phyloP scores from a whole-genome alignment of 2,797 vertebrate genomes.

The Crenuchus spilurus region DNA sequence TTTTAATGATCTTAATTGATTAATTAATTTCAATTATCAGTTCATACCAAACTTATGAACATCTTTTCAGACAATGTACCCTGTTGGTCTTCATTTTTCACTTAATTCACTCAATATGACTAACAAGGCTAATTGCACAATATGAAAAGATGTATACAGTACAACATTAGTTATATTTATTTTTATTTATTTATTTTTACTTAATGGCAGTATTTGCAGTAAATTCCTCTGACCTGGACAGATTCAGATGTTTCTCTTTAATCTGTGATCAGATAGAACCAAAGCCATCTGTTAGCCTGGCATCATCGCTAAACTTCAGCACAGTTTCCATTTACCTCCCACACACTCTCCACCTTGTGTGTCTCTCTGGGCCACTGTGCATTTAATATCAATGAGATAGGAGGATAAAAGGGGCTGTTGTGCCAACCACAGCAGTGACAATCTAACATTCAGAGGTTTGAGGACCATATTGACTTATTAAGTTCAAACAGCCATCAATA shows the following conservation, averaged over 20 bases:
- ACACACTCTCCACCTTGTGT: conserved; percentile 11
- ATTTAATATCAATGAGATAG: conserved; percentile 22
- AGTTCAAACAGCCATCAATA: neutral
- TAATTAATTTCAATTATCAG: too few relatives aligned
- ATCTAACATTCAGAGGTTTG: conserved; percentile 9
- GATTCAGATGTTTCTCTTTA: neutral
- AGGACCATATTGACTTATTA: conserved; percentile 13
- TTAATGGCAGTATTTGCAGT: neutral
- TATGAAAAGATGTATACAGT: neutral
- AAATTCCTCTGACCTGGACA: neutral
- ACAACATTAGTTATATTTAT: neutral
- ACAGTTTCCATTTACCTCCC: neutral
- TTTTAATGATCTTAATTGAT: too few relatives aligned
- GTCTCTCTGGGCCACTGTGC: neutral
- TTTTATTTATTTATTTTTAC: neutral
- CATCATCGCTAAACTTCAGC: neutral
- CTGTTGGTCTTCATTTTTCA: too few relatives aligned
- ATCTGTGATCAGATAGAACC: neutral
- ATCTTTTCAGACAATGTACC: too few relatives aligned
- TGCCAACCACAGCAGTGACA: neutral
- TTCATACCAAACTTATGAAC: too few relatives aligned
- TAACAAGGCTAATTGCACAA: too few relatives aligned
- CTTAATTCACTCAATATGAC: too few relatives aligned
- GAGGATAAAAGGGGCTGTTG: neutral
- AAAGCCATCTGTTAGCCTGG: conserved; percentile 3